Percentiles rank a stretch among this genome's conserved stretches.
Evolutionary conservation across 2,797 vertebrate species (phyloP).

Genomic region (Discoglossus pictus): DNA sequence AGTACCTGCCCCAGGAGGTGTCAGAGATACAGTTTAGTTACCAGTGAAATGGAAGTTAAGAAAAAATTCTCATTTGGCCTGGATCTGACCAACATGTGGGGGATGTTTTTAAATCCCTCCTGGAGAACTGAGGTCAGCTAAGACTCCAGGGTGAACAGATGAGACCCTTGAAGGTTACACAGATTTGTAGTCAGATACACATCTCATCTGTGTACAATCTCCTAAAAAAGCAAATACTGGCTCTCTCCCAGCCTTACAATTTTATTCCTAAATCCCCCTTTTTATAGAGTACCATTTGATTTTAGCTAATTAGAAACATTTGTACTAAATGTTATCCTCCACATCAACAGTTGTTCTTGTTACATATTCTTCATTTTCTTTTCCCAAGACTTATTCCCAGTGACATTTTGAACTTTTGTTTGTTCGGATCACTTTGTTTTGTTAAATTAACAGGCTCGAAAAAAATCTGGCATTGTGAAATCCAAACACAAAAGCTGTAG

Average conservation of each 20-base stretch:
- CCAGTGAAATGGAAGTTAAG: slow-evolving; percentile 1
- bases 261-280: slow-evolving; percentile 17
- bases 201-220: slow-evolving; percentile 18
- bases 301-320: slow-evolving; percentile 42
- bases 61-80: not conserved
- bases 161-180: slow-evolving; percentile 12
- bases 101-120: slow-evolving; percentile 13
- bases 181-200: slow-evolving; percentile 21
- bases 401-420: slow-evolving; percentile 8
- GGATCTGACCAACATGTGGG: slow-evolving; percentile 7
- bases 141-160: slow-evolving; percentile 46
- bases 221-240: slow-evolving; percentile 36
- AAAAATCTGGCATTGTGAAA: not conserved
- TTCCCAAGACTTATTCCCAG: slow-evolving; percentile 20
- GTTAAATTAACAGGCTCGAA: slow-evolving; percentile 1
- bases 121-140: slow-evolving; percentile 21
- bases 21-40: slow-evolving; percentile 5
- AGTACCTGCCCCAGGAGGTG: slow-evolving; percentile 24
- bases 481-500: not conserved
- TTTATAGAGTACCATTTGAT: slow-evolving; percentile 5
- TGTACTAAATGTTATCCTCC: slow-evolving; percentile 5
- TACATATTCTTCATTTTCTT: slow-evolving; percentile 7
- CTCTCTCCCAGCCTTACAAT: slow-evolving; percentile 18
- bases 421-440: not conserved
- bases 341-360: slow-evolving; percentile 1